Base-by-base conservation (phyloP, 2,113 vertebrate genomes). In the Crotalus helleri region DNA sequence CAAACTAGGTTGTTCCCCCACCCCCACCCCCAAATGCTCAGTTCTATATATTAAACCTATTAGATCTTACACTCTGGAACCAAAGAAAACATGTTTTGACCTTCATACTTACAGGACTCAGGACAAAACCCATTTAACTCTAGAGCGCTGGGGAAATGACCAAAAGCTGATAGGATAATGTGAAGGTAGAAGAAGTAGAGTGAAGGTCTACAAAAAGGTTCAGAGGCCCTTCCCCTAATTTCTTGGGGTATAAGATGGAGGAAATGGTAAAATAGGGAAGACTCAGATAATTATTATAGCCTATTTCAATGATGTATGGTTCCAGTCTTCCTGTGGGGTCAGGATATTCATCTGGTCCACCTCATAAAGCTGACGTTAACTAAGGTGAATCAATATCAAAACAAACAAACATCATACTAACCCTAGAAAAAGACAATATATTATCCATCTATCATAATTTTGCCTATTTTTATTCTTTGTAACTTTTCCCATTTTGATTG, bases 231-330 rank as follows among this genome's bases (percentile, higher is more conserved):
- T 4, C 3, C 13, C 24, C 87, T 2, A 29, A 54, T 51, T 51
- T 12, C 4, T 26, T 55, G 29, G 6, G 6, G 1, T 3, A 33
- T 15, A 29, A 88, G 87, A 17, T 87, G 17, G 15, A n/a, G 12
- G 13, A 0, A 24, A 3, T 3, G 2, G 5, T 13, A 87, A 53
- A 1, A 5, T 2, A 54, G 46, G 1, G 1, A 53, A 87, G 46
- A 81, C 11, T 26, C 19, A 3, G 26, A 10, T 26, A 87, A 87
- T n/a, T 53, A n/a, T 55, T 87, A 53, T 53, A 53, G 26, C 15
- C 26, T 53, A n/a, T n/a, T n/a, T 53, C 23, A 53, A 29, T 53
- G 54, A n/a, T 12, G 13, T 51, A 87, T 8, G 24, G 29, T 15
- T 29, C 26, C 29, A 17, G 26, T 53, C 74, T 81, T 54, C 15